Evolutionary conservation across 2,888 invertebrate genomes (phyloP).

Genomic region (Thalpophila matura): DNA sequence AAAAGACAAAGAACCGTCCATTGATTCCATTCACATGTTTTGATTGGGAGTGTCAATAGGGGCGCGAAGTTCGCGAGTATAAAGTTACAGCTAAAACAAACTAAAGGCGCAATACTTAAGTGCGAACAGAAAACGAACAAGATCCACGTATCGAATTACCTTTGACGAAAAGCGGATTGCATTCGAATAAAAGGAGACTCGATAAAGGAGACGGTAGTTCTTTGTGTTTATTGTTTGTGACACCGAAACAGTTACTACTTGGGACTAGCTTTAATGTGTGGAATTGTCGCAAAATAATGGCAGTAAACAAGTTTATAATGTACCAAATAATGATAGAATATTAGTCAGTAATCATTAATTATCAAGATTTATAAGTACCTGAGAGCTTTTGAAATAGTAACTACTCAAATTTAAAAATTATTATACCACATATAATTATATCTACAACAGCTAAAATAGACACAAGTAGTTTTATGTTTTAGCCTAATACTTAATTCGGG

Average conservation of each 20-base stretch:
- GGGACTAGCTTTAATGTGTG: neutral
- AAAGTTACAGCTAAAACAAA: constrained; percentile 86
- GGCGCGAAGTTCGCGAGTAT: constrained; percentile 83
- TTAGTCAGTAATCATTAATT: too few relatives aligned
- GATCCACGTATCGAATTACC: constrained; percentile 86
- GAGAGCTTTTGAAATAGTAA: too few relatives aligned
- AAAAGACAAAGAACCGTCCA: constrained; percentile 46
- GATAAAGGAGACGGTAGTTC: constrained; percentile 62
- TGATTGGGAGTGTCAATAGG: constrained; percentile 89
- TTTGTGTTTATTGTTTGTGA: constrained; percentile 60
- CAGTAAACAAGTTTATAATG: too few relatives aligned
- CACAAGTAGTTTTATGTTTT: too few relatives aligned
- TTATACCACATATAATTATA: too few relatives aligned
- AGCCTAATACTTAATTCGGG: too few relatives aligned
- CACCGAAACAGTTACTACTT: constrained; percentile 55
- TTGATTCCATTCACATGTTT: constrained; percentile 78
- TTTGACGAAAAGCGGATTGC: constrained; percentile 85
- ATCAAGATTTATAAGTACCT: too few relatives aligned
- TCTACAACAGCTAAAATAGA: too few relatives aligned
- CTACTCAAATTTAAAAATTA: too few relatives aligned
- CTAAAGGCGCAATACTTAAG: constrained; percentile 87
- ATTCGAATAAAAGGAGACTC: constrained; percentile 81
- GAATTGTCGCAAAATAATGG: neutral
- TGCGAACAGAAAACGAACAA: constrained; percentile 89
- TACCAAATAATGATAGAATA: too few relatives aligned